Evolutionary conservation across 2,113 vertebrate species (phyloP).

Genomic region (Oreamnos americanus): DNA sequence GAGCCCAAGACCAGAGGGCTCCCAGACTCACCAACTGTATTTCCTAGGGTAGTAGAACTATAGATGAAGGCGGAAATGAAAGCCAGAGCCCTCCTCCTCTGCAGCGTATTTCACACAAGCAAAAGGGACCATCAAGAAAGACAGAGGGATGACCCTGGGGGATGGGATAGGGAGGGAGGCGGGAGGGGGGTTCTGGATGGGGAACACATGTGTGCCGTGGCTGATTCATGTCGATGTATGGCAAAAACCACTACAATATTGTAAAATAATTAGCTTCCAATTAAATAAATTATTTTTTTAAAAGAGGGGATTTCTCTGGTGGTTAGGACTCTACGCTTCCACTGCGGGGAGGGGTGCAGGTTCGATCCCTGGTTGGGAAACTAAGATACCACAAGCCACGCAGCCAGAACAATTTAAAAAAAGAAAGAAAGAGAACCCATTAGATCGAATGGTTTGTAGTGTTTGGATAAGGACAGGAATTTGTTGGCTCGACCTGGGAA

Average conservation of each 20-base stretch:
- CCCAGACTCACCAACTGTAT: background rate
- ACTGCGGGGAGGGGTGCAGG: background rate
- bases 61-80: background rate
- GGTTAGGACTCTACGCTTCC: background rate
- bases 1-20: background rate
- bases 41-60: background rate
- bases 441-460: background rate
- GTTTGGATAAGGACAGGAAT: background rate
- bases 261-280: background rate
- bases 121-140: background rate
- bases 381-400: background rate
- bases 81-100: background rate
- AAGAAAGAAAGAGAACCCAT: background rate
- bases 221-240: background rate
- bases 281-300: background rate
- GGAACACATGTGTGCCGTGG: background rate
- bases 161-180: background rate
- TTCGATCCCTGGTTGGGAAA: background rate
- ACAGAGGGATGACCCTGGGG: background rate
- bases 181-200: background rate
- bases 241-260: background rate
- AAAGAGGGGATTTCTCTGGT: background rate
- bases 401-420: background rate
- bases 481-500: background rate
- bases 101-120: background rate